Conservation (phyloP, 1,140 invertebrate species). For the Pectinophora gossypiella region DNA sequence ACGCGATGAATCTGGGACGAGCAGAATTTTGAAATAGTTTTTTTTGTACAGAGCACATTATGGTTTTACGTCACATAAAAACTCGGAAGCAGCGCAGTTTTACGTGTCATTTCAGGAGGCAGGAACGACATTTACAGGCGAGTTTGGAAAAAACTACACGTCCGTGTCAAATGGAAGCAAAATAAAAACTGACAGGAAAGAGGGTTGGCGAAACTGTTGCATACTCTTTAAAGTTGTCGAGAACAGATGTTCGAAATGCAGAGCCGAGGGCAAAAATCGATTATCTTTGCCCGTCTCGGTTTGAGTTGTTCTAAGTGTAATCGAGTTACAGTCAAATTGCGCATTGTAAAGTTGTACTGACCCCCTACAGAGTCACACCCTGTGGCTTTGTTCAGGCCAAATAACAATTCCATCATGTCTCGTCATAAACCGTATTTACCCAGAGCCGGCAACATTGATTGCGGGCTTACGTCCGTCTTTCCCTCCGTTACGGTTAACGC, state of each 20-base stretch:
- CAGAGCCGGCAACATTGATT: slow-evolving; percentile 15
- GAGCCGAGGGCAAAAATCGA: too few species aligned
- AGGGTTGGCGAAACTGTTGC: too few species aligned
- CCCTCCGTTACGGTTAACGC: slow-evolving; percentile 5
- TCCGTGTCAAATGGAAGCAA: too few species aligned
- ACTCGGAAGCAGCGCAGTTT: not conserved
- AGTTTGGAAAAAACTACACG: not conserved
- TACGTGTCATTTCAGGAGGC: not conserved
- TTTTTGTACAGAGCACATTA: not conserved
- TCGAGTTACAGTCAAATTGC: too few species aligned
- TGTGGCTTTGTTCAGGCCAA: slow-evolving; percentile 12
- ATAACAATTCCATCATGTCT: slow-evolving; percentile 30
- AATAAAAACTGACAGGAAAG: too few species aligned
- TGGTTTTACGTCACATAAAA: not conserved
- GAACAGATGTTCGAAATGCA: too few species aligned
- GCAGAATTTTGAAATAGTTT: not conserved
- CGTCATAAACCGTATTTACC: slow-evolving; percentile 35
- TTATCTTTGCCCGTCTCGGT: too few species aligned
- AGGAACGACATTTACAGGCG: not conserved
- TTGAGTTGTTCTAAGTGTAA: too few species aligned
- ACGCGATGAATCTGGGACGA: slow-evolving; percentile 8
- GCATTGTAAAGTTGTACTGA: not conserved
- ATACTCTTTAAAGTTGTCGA: too few species aligned
- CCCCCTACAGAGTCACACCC: not conserved
- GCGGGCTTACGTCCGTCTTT: slow-evolving; percentile 24